These are phyloP conservation scores for Drosophila pseudotalamancana DNA, from an alignment of 2,888 invertebrate genomes.

Conservation along the genomic window DNA sequence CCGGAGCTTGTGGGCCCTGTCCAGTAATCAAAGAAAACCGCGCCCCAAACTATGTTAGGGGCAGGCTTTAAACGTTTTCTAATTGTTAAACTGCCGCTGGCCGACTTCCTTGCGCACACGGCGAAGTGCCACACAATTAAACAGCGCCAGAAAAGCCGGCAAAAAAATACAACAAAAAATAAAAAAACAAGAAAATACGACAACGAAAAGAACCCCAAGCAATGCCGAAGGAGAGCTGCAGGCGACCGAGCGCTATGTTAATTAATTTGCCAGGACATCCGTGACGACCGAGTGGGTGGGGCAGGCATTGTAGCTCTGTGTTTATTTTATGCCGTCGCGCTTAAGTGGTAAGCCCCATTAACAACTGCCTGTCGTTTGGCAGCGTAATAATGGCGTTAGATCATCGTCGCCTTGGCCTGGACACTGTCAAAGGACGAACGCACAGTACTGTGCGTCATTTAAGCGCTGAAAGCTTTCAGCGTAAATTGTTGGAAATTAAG, in stretches of 20 bases:
- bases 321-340: conserved; percentile 78
- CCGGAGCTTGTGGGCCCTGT: conserved; percentile 17
- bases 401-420: conserved; percentile 70
- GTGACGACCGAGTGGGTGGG: conserved; percentile 30
- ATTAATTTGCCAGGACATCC: conserved; percentile 81
- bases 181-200: conserved; percentile 15
- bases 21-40: conserved; percentile 44
- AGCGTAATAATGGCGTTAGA: conserved; percentile 77
- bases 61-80: conserved; percentile 78
- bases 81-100: conserved; percentile 76
- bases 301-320: conserved; percentile 49
- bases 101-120: conserved; percentile 15
- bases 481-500: conserved; percentile 81
- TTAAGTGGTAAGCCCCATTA: conserved; percentile 81
- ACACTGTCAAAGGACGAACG: conserved; percentile 23
- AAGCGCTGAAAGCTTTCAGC: conserved; percentile 78
- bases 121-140: conserved; percentile 64
- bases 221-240: conserved; percentile 36
- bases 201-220: conserved; percentile 9
- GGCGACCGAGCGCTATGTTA: conserved; percentile 69
- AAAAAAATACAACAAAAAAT: conserved; percentile 63
- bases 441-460: conserved; percentile 65
- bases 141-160: conserved; percentile 43
- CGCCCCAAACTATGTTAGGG: conserved; percentile 40
- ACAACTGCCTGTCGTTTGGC: conserved; percentile 79